Evolutionary conservation across 2,797 vertebrate species (phyloP).

Genomic region (Danio albolineatus): DNA sequence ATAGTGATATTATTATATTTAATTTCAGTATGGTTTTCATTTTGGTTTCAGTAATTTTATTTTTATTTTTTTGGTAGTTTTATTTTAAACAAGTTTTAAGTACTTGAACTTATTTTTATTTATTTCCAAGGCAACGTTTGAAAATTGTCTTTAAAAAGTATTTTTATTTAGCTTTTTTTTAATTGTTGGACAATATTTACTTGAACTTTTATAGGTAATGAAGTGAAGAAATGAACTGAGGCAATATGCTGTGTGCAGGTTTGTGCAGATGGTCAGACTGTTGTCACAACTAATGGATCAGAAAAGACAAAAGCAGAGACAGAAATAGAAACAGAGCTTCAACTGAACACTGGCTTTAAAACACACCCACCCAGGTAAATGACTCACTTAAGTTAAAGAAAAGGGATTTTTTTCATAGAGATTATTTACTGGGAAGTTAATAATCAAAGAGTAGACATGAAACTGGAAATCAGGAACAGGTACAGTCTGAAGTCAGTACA

Average conservation of each 20-base stretch:
- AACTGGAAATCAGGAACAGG: not conserved
- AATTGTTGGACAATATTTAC: not conserved
- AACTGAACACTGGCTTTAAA: constrained; percentile 57
- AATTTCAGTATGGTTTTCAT: too few relatives aligned
- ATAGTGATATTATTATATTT: too few relatives aligned
- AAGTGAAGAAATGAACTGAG: too few relatives aligned
- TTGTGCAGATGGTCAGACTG: constrained; percentile 82
- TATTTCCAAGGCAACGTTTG: not conserved
- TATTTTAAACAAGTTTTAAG: not conserved
- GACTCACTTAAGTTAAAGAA: not conserved
- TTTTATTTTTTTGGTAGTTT: not conserved
- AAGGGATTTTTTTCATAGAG: not conserved
- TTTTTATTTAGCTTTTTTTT: not conserved
- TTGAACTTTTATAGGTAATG: too few relatives aligned
- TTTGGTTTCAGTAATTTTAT: too few relatives aligned
- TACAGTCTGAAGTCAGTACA: not conserved
- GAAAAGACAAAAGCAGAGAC: constrained; percentile 46
- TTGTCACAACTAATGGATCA: constrained; percentile 66
- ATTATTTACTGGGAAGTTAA: not conserved
- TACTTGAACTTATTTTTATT: not conserved
- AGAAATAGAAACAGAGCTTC: constrained; percentile 53
- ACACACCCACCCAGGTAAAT: constrained; percentile 85
- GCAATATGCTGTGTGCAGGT: constrained; percentile 76
- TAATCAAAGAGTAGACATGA: not conserved
- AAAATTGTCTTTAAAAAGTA: not conserved